A percentile compares a stretch with the other conserved stretches of the same genome.
Evolutionary conservation across 2,797 vertebrate species (phyloP).

Genomic region (Serranus cabrilla): DNA sequence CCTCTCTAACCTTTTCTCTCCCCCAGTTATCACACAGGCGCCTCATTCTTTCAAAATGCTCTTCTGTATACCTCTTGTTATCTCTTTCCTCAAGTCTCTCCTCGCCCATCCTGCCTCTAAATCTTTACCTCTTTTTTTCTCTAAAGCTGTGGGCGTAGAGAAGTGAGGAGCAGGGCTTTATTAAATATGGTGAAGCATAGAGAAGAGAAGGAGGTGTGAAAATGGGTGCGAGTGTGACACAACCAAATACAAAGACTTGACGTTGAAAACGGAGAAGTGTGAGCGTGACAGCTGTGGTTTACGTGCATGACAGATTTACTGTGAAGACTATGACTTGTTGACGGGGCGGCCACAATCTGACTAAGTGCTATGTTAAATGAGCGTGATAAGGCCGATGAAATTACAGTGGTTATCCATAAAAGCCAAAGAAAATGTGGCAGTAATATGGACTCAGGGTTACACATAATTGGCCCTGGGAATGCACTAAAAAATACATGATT

Average conservation of each 20-base stretch:
- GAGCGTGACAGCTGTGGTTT: conserved; percentile 58
- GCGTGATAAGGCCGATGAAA: conserved; percentile 32
- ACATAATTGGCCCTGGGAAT: conserved; percentile 16
- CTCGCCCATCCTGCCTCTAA: background rate
- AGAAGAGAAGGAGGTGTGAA: conserved; percentile 61
- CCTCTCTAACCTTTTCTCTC: conserved; percentile 34
- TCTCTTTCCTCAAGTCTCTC: conserved; percentile 1
- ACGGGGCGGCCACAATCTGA: conserved; percentile 30
- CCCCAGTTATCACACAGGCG: conserved; percentile 23
- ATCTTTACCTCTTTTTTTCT: background rate
- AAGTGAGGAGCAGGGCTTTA: conserved; percentile 35
- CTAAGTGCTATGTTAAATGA: conserved; percentile 52
- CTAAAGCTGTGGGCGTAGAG: conserved; percentile 27
- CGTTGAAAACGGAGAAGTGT: conserved; percentile 37
- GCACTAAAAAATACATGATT: background rate
- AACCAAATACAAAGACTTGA: conserved; percentile 45
- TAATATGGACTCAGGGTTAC: conserved; percentile 11
- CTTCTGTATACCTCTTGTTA: conserved; percentile 2
- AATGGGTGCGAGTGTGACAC: conserved; percentile 40
- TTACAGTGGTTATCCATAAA: conserved; percentile 38
- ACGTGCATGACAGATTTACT: conserved; percentile 62
- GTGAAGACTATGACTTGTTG: conserved; percentile 37
- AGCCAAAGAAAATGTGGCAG: conserved; percentile 30
- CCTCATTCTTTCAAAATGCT: conserved; percentile 22
- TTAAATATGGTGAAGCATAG: conserved; percentile 58